Evolutionary conservation across 2,113 vertebrate species (phyloP).

Genomic region (Elgaria multicarinata): DNA sequence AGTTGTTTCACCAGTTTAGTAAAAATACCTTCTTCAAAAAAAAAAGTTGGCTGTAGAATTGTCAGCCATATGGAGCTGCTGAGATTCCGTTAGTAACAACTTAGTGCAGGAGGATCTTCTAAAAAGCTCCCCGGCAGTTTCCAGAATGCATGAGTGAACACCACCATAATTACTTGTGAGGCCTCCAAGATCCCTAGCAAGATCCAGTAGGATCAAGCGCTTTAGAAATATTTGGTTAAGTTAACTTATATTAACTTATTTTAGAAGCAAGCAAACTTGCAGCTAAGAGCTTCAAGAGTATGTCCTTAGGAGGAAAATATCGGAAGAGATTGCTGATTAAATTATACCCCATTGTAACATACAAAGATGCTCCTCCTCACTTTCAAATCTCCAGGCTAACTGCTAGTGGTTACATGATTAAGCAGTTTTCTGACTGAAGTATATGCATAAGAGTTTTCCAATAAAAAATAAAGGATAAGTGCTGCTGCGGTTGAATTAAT

Average conservation of each 20-base stretch:
- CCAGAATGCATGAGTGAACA: neutral
- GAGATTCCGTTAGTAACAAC: neutral
- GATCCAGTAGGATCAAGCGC: neutral
- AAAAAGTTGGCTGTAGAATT: slow-evolving; percentile 7
- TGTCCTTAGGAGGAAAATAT: neutral
- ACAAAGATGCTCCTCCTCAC: neutral
- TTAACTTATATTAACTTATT: slow-evolving; percentile 8
- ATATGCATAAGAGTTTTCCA: slow-evolving; percentile 31
- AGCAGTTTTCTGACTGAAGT: slow-evolving; percentile 24
- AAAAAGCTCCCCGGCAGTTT: neutral
- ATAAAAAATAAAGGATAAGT: slow-evolving; percentile 11
- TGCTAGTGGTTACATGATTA: slow-evolving; percentile 34
- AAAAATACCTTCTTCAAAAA: neutral
- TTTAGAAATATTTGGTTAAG: neutral
- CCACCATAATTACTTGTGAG: too few species aligned
- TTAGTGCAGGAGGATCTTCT: neutral
- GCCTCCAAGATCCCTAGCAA: neutral
- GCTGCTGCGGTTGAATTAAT: slow-evolving; percentile 11
- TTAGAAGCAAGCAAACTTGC: neutral
- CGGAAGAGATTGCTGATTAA: slow-evolving; percentile 18
- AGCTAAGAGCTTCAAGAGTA: neutral
- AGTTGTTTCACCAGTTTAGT: neutral
- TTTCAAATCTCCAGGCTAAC: slow-evolving; percentile 43
- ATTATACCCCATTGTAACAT: slow-evolving; percentile 31
- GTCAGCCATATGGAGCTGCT: neutral